These are phyloP conservation scores for Limnephilus auricula DNA, from an alignment of 2,888 invertebrate species.

Conservation along the genomic window DNA sequence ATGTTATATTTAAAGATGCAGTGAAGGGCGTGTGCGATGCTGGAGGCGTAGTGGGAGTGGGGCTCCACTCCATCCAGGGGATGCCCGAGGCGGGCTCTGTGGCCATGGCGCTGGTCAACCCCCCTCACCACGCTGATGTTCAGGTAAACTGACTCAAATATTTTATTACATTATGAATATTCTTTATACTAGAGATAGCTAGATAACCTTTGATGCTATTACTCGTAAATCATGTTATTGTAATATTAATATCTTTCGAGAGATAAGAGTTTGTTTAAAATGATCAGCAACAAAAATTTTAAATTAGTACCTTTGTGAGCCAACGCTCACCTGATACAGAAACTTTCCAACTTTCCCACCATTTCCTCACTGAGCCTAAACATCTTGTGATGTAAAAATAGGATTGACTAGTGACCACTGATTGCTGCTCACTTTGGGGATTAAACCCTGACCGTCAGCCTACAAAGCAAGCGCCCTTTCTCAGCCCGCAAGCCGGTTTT, in stretches of 20 bases:
- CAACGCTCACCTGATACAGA: not conserved
- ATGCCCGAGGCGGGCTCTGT: conserved; percentile 54
- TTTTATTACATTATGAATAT: not conserved
- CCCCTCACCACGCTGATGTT: conserved; percentile 57
- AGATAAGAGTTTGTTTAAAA: not conserved
- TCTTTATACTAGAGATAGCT: not conserved
- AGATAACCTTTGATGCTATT: not conserved
- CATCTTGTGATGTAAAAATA: not conserved
- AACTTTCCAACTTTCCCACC: not conserved
- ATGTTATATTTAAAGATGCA: conserved; percentile 25
- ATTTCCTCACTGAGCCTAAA: not conserved
- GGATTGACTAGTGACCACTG: not conserved
- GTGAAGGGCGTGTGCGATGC: conserved; percentile 18
- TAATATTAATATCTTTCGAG: not conserved
- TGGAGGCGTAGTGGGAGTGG: conserved; percentile 51
- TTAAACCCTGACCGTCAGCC: not conserved
- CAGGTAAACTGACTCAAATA: conserved; percentile 45
- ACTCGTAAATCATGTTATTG: not conserved
- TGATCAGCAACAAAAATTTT: not conserved
- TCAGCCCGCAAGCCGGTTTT: not conserved
- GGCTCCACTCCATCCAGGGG: conserved; percentile 53
- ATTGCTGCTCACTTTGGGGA: not conserved
- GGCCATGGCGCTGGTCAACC: conserved; percentile 59
- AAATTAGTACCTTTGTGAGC: not conserved
- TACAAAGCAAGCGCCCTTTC: not conserved